phyloP scores from a whole-genome alignment of 2,113 vertebrate genomes.

The Cryptotis parvus region DNA sequence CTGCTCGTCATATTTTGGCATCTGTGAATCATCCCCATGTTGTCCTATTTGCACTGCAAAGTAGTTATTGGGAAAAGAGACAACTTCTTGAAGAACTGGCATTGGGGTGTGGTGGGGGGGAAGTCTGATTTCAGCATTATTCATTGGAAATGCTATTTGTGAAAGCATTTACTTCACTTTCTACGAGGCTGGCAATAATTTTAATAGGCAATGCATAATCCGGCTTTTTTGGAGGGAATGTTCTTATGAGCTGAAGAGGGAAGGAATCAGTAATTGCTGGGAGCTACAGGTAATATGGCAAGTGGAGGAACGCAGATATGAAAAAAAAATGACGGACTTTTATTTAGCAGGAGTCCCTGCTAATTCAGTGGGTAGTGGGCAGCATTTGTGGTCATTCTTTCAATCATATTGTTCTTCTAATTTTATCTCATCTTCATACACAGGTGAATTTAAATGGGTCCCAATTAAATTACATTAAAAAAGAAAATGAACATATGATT shows the following conservation, averaged over 20 bases:
- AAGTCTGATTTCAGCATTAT: constrained; percentile 80
- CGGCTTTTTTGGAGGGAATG: constrained; percentile 57
- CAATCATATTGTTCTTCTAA: not conserved
- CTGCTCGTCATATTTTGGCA: constrained; percentile 72
- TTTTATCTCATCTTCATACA: not conserved
- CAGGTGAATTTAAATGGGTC: not conserved
- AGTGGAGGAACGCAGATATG: constrained; percentile 29
- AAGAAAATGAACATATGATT: not conserved
- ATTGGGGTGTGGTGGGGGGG: not conserved
- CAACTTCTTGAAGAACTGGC: constrained; percentile 73
- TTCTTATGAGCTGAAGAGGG: not conserved
- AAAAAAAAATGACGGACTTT: constrained; percentile 37
- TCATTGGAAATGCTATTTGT: constrained; percentile 75
- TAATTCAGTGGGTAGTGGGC: constrained; percentile 38
- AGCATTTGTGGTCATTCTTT: constrained; percentile 31
- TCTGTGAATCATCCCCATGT: constrained; percentile 73
- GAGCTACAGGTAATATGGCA: constrained; percentile 24
- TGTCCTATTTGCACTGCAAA: constrained; percentile 77
- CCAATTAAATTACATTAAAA: not conserved
- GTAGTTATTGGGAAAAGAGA: constrained; percentile 71
- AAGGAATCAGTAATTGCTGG: constrained; percentile 57
- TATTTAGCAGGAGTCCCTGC: constrained; percentile 13
- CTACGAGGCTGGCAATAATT: constrained; percentile 58
- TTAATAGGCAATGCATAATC: constrained; percentile 63
- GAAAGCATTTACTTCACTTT: constrained; percentile 71